These are phyloP conservation scores for Drosophila anomelani DNA, from an alignment of 2,888 invertebrate genomes.

Conservation along the genomic window DNA sequence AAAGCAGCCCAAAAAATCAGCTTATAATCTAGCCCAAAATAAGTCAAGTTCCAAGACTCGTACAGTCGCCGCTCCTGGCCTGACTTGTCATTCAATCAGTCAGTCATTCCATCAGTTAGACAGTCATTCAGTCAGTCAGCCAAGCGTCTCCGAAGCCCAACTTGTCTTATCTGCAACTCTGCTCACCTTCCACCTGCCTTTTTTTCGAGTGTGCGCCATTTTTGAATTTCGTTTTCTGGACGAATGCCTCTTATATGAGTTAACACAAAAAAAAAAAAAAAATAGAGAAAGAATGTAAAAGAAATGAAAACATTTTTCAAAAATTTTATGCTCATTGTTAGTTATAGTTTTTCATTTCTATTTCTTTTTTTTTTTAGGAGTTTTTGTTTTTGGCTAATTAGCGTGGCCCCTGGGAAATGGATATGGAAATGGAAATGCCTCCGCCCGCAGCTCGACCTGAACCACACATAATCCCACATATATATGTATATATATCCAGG, in stretches of 20 bases:
- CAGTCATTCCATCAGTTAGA: slow-evolving; percentile 39
- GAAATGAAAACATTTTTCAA: slow-evolving; percentile 59
- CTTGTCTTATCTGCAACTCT: slow-evolving; percentile 39
- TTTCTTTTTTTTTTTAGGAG: slow-evolving; percentile 3
- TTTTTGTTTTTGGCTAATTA: slow-evolving; percentile 76
- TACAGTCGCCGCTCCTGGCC: slow-evolving; percentile 5
- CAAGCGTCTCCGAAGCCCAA: slow-evolving; percentile 50
- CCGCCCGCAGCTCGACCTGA: slow-evolving; percentile 63
- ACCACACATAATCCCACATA: slow-evolving; percentile 55
- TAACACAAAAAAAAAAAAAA: slow-evolving; percentile 52
- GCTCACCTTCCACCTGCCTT: slow-evolving; percentile 68
- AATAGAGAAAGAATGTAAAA: slow-evolving; percentile 35
- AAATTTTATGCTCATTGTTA: slow-evolving; percentile 77
- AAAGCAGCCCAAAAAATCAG: neutral
- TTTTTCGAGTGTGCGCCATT: slow-evolving; percentile 56
- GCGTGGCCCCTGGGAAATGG: slow-evolving; percentile 71
- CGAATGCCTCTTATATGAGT: slow-evolving; percentile 78
- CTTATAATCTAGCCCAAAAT: neutral
- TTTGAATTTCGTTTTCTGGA: slow-evolving; percentile 78
- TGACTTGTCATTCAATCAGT: slow-evolving; percentile 4
- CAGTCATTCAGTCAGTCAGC: slow-evolving; percentile 55
- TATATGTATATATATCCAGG: slow-evolving; percentile 27
- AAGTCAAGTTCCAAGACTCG: neutral
- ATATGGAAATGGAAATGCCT: slow-evolving; percentile 57
- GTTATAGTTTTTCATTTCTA: slow-evolving; percentile 36